Conservation (phyloP, 2,113 vertebrate genomes). For the Neolamprologus caudopunctatus region DNA sequence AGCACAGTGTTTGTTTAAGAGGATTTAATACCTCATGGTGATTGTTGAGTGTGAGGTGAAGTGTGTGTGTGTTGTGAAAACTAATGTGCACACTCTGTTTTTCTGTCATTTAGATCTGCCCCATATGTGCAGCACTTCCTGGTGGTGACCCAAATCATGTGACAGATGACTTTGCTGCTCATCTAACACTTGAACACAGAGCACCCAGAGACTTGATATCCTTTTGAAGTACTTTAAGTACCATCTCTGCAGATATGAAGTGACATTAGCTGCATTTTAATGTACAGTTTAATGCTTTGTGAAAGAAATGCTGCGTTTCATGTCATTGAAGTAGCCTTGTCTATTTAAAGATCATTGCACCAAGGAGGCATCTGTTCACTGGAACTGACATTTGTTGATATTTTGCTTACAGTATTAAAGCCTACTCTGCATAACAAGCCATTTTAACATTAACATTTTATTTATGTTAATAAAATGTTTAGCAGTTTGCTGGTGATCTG, state of each 20-base stretch:
- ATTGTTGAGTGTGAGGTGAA: neutral
- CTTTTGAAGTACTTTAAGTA: slow-evolving; percentile 63
- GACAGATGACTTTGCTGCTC: slow-evolving; percentile 99
- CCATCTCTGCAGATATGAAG: neutral
- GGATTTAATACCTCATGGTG: neutral
- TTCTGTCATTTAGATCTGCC: slow-evolving; percentile 86
- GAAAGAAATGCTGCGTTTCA: neutral
- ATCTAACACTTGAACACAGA: slow-evolving; percentile 99
- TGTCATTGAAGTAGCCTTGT: neutral
- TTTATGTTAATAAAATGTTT: neutral
- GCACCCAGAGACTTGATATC: slow-evolving; percentile 99
- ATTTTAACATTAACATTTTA: neutral
- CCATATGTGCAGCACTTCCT: slow-evolving; percentile 97
- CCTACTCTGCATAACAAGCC: neutral
- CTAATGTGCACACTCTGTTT: neutral
- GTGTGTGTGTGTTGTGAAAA: neutral
- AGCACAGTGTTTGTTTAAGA: neutral
- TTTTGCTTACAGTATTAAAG: neutral
- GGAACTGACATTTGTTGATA: neutral
- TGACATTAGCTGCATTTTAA: neutral
- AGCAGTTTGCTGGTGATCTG: neutral
- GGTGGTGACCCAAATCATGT: slow-evolving; percentile 99
- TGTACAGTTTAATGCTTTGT: neutral
- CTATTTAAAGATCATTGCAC: neutral
- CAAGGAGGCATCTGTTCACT: neutral